Base-by-base conservation (phyloP, 2,797 vertebrate genomes). In the Falco cherrug region DNA sequence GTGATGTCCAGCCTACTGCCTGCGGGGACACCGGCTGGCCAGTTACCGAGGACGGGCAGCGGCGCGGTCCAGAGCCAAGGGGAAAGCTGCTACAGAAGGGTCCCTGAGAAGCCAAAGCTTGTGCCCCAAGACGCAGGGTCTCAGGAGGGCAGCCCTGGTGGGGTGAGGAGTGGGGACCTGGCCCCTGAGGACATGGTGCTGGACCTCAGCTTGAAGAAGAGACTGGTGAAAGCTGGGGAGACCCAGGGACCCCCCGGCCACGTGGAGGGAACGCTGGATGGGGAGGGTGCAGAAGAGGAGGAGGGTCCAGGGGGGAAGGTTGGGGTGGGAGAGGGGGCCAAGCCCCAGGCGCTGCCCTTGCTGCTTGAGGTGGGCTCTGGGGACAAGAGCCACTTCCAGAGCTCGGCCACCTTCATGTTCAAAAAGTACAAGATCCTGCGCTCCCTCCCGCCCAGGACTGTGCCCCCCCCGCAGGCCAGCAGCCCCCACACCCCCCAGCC, bases 141-240 rank as follows among this genome's bases (percentile, higher is more conserved):
- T 48, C 31, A 1, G n/a, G 22, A 43, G 2, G 20, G 11, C n/a
- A 68, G 70, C 22, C n/a, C 68, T 0, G 7, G 9, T 0, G 1
- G 11, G 10, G 15, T 4, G 8, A 45, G 16, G 31, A 15, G 39
- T 0, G 5, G 41, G 71, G 43, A 82, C 11, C 43, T 5, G 1
- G 0, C 71, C 37, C 10, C 54, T 2, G 73, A 95, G 35, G 97
- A 97, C 15, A 18, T 43, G 6, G 98, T 50, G 6, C 89, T 98
- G 91, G 98, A 98, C 77, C 90, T 98, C 81, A 98, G 98, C 93
- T 92, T 98, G 86, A 98, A 98, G 96, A 98, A 98, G 48, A 80
- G 85, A 2, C 5, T 48, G 29, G 29, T 10, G 16, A 89, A 96
- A 73, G 19, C 22, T 0, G 12, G 17, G 33, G 50, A 87, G 15